Conservation (phyloP, 92 coral and sea anemone genomes). For the Zoanthus sansibaricus region DNA sequence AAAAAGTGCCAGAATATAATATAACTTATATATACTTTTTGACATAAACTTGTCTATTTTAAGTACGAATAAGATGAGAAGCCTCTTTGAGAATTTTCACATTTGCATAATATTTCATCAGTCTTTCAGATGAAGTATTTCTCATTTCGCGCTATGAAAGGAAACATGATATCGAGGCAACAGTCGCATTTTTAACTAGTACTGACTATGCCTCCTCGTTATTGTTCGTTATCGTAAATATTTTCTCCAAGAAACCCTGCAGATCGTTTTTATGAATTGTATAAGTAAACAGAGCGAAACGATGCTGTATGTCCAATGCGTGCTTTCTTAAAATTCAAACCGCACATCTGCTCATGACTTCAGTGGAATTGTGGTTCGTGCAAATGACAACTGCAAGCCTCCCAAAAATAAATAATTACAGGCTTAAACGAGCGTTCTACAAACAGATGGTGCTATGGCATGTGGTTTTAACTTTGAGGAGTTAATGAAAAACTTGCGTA, state of each 20-base stretch:
- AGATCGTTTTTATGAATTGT: slow-evolving; percentile 30
- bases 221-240: slow-evolving; percentile 12
- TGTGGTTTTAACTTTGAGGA: slow-evolving; percentile 27
- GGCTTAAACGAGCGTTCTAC: neutral
- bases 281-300: neutral
- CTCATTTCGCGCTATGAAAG: slow-evolving; percentile 18
- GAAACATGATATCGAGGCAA: slow-evolving; percentile 40
- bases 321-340: neutral
- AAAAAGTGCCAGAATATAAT: neutral
- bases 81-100: neutral
- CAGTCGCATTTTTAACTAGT: slow-evolving; percentile 5
- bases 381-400: neutral
- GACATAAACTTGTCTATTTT: neutral
- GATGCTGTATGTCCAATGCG: neutral
- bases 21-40: too few species aligned
- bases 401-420: slow-evolving; percentile 34
- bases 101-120: slow-evolving; percentile 37
- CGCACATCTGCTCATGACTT: slow-evolving; percentile 32
- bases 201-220: neutral
- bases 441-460: slow-evolving; percentile 41
- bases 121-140: neutral
- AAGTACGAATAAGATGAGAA: slow-evolving; percentile 1
- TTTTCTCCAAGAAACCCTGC: slow-evolving; percentile 25
- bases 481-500: slow-evolving; percentile 28
- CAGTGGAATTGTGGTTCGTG: slow-evolving; percentile 17